A percentile compares a stretch with the other conserved stretches of the same genome.
Conservation (phyloP, 2,888 invertebrate genomes). For the Tenthredo mesomela region DNA sequence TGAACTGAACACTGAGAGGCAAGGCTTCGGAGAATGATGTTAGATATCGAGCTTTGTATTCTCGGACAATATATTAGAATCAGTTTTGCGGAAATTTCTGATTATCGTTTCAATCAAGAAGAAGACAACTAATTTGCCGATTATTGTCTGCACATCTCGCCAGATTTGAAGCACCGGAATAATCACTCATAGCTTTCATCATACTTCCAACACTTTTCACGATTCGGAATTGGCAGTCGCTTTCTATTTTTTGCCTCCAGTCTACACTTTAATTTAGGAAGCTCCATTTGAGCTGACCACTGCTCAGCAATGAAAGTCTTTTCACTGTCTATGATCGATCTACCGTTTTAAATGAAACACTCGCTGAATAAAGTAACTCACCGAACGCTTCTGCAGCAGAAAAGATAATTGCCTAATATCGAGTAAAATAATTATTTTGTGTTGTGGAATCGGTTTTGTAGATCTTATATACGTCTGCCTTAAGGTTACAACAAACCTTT, state of each 20-base stretch:
- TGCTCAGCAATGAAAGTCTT: background rate
- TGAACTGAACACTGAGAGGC: background rate
- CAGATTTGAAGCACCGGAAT: background rate
- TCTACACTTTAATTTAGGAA: background rate
- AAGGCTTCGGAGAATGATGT: background rate
- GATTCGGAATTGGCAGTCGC: background rate
- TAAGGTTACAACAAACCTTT: background rate
- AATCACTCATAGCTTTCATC: background rate
- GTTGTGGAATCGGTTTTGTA: background rate
- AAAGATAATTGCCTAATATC: background rate
- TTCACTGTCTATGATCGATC: background rate
- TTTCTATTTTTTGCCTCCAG: background rate
- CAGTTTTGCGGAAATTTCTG: background rate
- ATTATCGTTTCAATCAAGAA: background rate
- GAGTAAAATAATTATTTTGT: background rate
- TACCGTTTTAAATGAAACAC: background rate
- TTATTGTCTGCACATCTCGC: background rate
- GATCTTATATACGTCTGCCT: background rate
- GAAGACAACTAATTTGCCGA: background rate
- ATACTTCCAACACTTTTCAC: background rate
- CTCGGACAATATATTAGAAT: background rate
- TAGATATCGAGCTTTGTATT: background rate
- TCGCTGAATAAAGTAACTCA: background rate
- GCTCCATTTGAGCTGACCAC: background rate
- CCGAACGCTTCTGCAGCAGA: background rate